Base-by-base conservation (phyloP, 2,888 invertebrate species). In the Zhengitettix transpicula region DNA sequence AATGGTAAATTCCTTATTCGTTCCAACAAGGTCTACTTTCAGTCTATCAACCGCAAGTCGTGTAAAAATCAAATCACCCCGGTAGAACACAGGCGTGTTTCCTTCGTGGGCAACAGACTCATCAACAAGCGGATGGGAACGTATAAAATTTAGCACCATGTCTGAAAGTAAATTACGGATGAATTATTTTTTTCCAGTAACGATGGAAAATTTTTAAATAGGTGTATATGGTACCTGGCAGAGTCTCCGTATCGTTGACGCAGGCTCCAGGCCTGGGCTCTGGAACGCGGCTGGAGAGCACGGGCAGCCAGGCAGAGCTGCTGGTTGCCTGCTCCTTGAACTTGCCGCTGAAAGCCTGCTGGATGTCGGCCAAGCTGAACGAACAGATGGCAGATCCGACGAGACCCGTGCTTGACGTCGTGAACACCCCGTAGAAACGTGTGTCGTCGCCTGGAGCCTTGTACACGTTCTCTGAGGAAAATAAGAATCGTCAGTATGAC, bases 371-470 rank as follows among this genome's bases (percentile, higher is more conserved):
- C 64, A 95, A 82, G 65, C 87, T 89, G 77, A 94, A 98, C 56
- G 93, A 90, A 76, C 98, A 98, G 69, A 98, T 89, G 42, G 98
- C 97, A n/a, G 96, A 96, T 2, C 97, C 95, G 83, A 92, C 89
- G 66, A 97, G 80, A 0, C 96, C 96, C 67, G 94, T 95, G 65
- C 92, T 90, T 28, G 94, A 92, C 1, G 96, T 97, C 11, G 95
- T 95, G 75, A 97, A 97, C 42, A 93, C 91, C 41, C 94, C 96
- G 74, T 96, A 97, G 78, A 97, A 95, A 67, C 87, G 87, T 67
- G 83, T 87, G 72, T 92, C 87, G 69, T 94, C 93, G 1, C 85
- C 89, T 0, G 93, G 92, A 52, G 95, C 85, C 76, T 91, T 91
- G 78, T 93, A 95, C 71, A 96, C 90, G 70, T 93, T 93, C 77